phyloP scores from a whole-genome alignment of 92 coral and sea anemone species.

The Pocillopora grandis region DNA sequence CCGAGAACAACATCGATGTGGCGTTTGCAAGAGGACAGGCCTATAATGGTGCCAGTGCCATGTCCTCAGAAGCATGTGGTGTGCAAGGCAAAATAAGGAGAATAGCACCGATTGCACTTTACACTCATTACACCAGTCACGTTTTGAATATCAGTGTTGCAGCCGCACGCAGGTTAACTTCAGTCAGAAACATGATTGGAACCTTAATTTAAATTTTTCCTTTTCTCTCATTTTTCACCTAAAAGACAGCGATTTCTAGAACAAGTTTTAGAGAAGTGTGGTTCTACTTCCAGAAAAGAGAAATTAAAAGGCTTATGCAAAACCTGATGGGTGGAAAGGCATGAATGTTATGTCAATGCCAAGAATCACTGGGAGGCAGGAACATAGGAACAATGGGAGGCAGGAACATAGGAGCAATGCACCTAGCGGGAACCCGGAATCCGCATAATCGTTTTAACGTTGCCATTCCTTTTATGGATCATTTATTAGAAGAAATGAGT shows the following conservation, averaged over 20 bases:
- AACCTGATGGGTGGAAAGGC: slow-evolving; percentile 39
- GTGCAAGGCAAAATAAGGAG: slow-evolving; percentile 23
- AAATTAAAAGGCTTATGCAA: slow-evolving; percentile 35
- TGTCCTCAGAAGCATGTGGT: slow-evolving; percentile 7
- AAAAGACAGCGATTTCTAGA: slow-evolving; percentile 30
- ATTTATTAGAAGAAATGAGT: slow-evolving; percentile 29
- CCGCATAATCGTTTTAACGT: slow-evolving; percentile 26
- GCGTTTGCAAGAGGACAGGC: slow-evolving; percentile 26
- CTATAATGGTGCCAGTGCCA: slow-evolving; percentile 39
- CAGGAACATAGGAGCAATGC: slow-evolving; percentile 37
- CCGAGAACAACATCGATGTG: slow-evolving; percentile 28
- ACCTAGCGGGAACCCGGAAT: slow-evolving; percentile 22
- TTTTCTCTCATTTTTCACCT: slow-evolving; percentile 33
- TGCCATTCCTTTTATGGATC: slow-evolving; percentile 40
- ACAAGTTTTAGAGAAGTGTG: slow-evolving; percentile 14
- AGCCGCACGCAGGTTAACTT: slow-evolving; percentile 10
- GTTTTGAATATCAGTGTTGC: slow-evolving; percentile 26
- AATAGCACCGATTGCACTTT: slow-evolving; percentile 20
- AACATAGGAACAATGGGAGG: slow-evolving; percentile 30
- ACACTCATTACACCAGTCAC: slow-evolving; percentile 31
- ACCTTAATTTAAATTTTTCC: slow-evolving; percentile 17
- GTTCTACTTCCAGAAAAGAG: slow-evolving; percentile 13
- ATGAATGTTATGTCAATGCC: slow-evolving; percentile 33
- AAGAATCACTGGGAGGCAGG: slow-evolving; percentile 24
- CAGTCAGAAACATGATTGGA: slow-evolving; percentile 29